Base-by-base conservation (phyloP, 2,888 invertebrate genomes). In the Sisyra nigra region DNA sequence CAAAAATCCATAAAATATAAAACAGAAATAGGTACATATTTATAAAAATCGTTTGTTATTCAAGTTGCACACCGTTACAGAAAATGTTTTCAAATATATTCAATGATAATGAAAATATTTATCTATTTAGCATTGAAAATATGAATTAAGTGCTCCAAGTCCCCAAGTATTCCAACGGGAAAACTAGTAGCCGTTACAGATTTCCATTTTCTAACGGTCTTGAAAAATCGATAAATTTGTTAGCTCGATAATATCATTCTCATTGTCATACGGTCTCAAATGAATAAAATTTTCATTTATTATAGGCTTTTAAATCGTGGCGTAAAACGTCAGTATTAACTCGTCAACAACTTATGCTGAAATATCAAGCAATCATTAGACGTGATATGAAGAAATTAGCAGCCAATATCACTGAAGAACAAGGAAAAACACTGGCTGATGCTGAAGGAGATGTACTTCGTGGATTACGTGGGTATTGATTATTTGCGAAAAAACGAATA, bases 361-460 rank as follows among this genome's bases (percentile, higher is more conserved):
- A 79, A 61, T 70, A 80, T 50, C 92, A 92, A 56, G 79, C 83
- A 24, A 71, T 92, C 29, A 79, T 96, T 53, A 79, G 86, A 57
- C 74, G 81, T 40, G 91, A 96, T 59, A 80, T 91, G 72, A 79
- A 83, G 65, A 80, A 83, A 58, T 62, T 98, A 50, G 94, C 97
- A 0, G 80, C 80, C 49, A 89, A 80, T 60, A 87, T 99, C 47
- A 97, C 97, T 2, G 66, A 73, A 52, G 98, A 99, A 60, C 97
- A 98, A 65, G 98, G 98, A 44, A 98, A 98, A 62, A 98, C 98
- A 0, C 67, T 91, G 48, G 78, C 81, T 9, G 98, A 98, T 67
- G 97, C 98, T 1, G 94, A 97, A 61, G 98, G 98, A 32, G 98
- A 99, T 66, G 96, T 98, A 2, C 74, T 92, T 46, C 75, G 98